phyloP scores from a whole-genome alignment of 2,113 vertebrate species.

The Myotis yumanensis region DNA sequence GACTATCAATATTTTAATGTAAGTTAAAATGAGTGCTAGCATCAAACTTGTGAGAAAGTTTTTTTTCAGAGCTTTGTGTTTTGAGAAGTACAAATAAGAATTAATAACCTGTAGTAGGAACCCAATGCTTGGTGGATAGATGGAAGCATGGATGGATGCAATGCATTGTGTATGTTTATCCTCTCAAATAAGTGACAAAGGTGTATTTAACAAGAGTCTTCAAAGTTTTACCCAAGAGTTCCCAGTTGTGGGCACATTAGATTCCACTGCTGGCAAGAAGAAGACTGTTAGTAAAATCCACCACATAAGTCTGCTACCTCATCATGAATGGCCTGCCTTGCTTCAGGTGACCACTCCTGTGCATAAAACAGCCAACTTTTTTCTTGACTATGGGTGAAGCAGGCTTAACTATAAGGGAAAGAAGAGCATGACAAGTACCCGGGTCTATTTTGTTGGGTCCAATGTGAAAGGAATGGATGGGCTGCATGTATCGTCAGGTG shows the following conservation, averaged over 20 bases:
- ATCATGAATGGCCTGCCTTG: neutral
- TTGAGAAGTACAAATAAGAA: slow-evolving; percentile 25
- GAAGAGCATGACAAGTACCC: neutral
- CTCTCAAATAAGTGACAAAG: neutral
- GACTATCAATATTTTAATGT: slow-evolving; percentile 6
- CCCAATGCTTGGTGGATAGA: neutral
- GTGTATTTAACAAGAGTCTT: neutral
- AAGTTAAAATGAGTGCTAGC: slow-evolving; percentile 37
- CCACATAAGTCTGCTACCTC: neutral
- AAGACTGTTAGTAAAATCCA: slow-evolving; percentile 29
- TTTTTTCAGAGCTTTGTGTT: slow-evolving; percentile 32
- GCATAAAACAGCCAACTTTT: neutral
- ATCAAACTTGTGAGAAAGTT: neutral
- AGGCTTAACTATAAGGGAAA: slow-evolving; percentile 5
- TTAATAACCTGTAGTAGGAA: neutral
- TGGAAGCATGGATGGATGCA: neutral
- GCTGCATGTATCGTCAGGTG: neutral
- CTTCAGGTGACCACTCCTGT: neutral
- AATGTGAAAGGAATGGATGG: neutral
- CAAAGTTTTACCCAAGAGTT: slow-evolving; percentile 21
- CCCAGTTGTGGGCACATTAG: neutral
- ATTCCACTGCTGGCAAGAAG: slow-evolving; percentile 33
- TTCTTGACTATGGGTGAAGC: neutral
- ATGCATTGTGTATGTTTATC: neutral
- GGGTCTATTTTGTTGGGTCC: neutral